Evolutionary conservation across 2,113 vertebrate genomes (phyloP).

Genomic region (Lanius collurio): DNA sequence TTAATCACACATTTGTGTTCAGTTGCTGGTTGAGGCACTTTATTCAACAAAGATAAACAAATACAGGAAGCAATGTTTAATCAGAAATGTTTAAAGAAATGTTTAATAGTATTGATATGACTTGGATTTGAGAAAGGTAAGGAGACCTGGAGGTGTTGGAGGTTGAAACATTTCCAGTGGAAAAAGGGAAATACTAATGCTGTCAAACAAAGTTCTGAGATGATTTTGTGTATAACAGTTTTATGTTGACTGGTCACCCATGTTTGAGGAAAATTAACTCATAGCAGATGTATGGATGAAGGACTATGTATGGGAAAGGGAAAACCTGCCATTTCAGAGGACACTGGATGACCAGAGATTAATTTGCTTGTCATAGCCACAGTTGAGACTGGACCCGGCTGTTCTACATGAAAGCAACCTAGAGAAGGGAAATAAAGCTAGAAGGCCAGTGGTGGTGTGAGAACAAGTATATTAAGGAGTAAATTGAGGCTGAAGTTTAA

Average conservation of each 20-base stretch:
- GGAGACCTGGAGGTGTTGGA: neutral
- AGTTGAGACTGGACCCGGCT: neutral
- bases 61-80: neutral
- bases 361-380: neutral
- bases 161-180: neutral
- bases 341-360: neutral
- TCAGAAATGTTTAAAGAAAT: neutral
- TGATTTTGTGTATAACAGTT: neutral
- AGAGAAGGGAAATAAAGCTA: neutral
- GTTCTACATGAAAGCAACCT: neutral
- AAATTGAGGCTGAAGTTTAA: neutral
- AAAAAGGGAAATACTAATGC: neutral
- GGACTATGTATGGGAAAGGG: neutral
- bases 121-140: neutral
- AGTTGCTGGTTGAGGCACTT: neutral
- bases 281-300: neutral
- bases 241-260: neutral
- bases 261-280: neutral
- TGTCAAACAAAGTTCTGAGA: neutral
- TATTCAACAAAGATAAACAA: neutral
- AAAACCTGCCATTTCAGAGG: neutral
- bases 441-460: neutral
- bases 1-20: slow-evolving; percentile 18
- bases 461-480: neutral
- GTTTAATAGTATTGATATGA: neutral